Percentiles rank a stretch among this genome's conserved stretches.
Evolutionary conservation across 2,888 invertebrate species (phyloP).

Genomic region (Thereva unica): DNA sequence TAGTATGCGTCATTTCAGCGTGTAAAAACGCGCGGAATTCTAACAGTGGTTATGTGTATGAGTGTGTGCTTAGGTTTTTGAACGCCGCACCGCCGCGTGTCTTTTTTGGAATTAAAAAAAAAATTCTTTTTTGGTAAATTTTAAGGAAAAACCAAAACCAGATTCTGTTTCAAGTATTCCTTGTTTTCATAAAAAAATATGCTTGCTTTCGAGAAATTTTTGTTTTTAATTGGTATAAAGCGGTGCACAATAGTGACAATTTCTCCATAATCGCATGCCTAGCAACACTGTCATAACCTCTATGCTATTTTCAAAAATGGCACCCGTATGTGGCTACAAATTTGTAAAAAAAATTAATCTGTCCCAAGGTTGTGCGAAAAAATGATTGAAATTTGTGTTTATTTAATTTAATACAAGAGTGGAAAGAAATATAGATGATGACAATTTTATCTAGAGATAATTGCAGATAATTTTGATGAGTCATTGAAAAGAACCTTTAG

Average conservation of each 20-base stretch:
- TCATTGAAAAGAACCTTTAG: slow-evolving; percentile 3
- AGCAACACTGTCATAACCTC: no score
- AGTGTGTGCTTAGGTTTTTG: slow-evolving; percentile 23
- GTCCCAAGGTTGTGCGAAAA: neutral
- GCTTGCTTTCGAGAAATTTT: no score
- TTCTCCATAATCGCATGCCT: no score
- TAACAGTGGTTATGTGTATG: slow-evolving; percentile 21
- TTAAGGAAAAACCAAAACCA: no score
- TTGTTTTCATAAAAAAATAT: no score
- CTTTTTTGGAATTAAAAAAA: slow-evolving; percentile 29
- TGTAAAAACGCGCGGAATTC: neutral
- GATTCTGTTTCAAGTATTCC: no score
- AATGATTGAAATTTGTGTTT: slow-evolving; percentile 5
- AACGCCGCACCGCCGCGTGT: slow-evolving; percentile 36
- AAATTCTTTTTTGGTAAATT: slow-evolving; percentile 1
- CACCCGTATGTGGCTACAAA: no score
- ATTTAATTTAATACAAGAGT: neutral
- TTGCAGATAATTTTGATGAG: slow-evolving; percentile 5
- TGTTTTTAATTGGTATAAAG: no score
- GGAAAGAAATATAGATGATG: neutral
- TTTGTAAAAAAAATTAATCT: no score
- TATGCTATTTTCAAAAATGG: no score
- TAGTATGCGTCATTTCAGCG: neutral
- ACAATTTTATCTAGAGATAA: neutral
- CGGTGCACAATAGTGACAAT: no score